Percentiles rank a stretch among this genome's conserved stretches.
Conservation (phyloP, 1,140 invertebrate genomes). For the Seison nebaliae region DNA sequence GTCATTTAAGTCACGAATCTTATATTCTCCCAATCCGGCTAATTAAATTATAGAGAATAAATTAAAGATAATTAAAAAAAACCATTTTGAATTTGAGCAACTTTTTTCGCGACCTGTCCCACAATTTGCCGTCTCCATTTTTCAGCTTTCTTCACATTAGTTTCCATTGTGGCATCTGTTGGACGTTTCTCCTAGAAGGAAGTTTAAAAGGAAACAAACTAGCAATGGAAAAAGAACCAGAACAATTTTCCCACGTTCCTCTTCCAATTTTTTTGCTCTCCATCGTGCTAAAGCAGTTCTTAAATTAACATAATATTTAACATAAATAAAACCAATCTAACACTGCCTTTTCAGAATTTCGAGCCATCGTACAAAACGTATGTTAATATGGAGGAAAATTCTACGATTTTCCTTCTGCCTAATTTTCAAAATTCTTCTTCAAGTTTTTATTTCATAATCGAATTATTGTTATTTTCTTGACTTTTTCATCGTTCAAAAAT, state of each 20-base stretch:
- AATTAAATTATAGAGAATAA: constrained; percentile 7
- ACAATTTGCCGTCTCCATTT: constrained; percentile 87
- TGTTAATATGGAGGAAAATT: neutral
- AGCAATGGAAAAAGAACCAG: constrained; percentile 1
- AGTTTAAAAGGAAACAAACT: neutral
- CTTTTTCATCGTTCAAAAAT: too few species aligned
- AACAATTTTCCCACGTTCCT: constrained; percentile 36
- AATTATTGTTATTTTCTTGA: too few species aligned
- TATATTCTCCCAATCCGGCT: constrained; percentile 88
- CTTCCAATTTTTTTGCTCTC: constrained; percentile 64
- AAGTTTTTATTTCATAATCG: too few species aligned
- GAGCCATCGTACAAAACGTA: constrained; percentile 22
- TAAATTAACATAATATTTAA: constrained; percentile 12
- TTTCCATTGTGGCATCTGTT: constrained; percentile 69
- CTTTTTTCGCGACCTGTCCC: constrained; percentile 82
- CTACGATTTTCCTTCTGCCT: too few species aligned
- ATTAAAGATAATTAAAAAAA: constrained; percentile 12
- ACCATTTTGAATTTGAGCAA: constrained; percentile 95
- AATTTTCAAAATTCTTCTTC: too few species aligned
- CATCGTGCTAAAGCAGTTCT: constrained; percentile 82
- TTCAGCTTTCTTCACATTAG: constrained; percentile 58
- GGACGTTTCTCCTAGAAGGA: constrained; percentile 45
- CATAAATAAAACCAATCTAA: constrained; percentile 18
- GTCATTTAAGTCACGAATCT: constrained; percentile 87
- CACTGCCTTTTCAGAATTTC: constrained; percentile 36